Evolutionary conservation across 2,888 invertebrate species (phyloP).

Genomic region (Leucophora obtusa): DNA sequence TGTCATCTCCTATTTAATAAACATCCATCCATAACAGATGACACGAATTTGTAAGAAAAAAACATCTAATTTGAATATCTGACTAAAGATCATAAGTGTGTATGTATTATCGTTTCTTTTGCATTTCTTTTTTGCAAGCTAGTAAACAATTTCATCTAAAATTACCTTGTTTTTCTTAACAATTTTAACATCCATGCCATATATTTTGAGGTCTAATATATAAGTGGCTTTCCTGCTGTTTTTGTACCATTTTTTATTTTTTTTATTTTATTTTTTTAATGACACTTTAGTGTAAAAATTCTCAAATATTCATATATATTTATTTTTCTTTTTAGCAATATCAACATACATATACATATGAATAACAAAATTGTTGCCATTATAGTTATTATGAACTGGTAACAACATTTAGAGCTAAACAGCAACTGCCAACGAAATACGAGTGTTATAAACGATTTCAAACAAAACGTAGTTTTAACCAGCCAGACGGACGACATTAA

Average conservation of each 20-base stretch:
- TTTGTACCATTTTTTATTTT: constrained; percentile 38
- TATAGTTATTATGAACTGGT: constrained; percentile 10
- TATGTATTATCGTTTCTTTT: neutral
- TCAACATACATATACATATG: neutral
- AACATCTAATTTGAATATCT: neutral
- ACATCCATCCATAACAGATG: constrained; percentile 29
- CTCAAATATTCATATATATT: constrained; percentile 38
- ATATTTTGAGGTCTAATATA: constrained; percentile 5
- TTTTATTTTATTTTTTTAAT: neutral
- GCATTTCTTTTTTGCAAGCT: neutral
- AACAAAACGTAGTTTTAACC: constrained; percentile 3
- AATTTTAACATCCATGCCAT: constrained; percentile 17
- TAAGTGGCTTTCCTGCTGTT: constrained; percentile 46
- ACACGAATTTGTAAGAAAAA: constrained; percentile 30
- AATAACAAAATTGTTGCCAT: constrained; percentile 31
- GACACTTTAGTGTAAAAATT: constrained; percentile 37
- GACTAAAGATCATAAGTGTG: constrained; percentile 1
- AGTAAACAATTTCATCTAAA: neutral
- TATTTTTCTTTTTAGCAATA: neutral
- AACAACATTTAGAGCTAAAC: neutral
- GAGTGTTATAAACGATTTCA: neutral
- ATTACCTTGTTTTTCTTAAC: constrained; percentile 14
- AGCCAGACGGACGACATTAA: constrained; percentile 48
- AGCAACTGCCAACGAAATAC: neutral
- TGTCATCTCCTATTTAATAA: constrained; percentile 14